Evolutionary conservation across 2,888 invertebrate species (phyloP).

Genomic region (Lasioglossum lativentre): DNA sequence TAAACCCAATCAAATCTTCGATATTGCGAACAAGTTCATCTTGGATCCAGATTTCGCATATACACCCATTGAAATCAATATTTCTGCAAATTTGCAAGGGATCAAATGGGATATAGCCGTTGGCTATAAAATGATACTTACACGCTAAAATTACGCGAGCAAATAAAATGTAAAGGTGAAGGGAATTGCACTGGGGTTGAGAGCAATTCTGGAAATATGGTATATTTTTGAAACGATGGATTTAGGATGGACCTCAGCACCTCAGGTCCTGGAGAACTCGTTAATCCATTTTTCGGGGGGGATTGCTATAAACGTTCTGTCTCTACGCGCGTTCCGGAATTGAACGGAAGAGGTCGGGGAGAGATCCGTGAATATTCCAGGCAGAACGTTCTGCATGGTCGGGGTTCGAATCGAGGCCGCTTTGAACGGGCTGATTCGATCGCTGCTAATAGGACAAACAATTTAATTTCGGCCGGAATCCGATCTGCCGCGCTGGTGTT

Average conservation of each 20-base stretch:
- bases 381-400: conserved; percentile 24
- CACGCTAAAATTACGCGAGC: too few species aligned
- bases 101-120: too few species aligned
- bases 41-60: too few species aligned
- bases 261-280: not conserved
- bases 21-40: too few species aligned
- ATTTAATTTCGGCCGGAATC: conserved; percentile 63
- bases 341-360: not conserved
- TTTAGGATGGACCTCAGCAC: not conserved
- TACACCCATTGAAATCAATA: too few species aligned
- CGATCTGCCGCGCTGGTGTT: conserved; percentile 21
- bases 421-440: conserved; percentile 32
- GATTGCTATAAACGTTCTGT: not conserved
- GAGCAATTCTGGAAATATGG: not conserved
- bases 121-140: too few species aligned
- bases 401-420: conserved; percentile 5
- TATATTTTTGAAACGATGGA: not conserved
- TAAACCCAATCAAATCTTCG: too few species aligned
- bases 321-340: not conserved
- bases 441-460: conserved; percentile 61
- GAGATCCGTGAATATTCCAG: conserved; percentile 2
- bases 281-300: not conserved
- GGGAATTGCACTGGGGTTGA: not conserved
- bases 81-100: too few species aligned
- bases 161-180: too few species aligned